Evolutionary conservation across 2,113 vertebrate genomes (phyloP), one percentile per base, ranked within the genome.

Genomic region (Dipodomys spectabilis): DNA sequence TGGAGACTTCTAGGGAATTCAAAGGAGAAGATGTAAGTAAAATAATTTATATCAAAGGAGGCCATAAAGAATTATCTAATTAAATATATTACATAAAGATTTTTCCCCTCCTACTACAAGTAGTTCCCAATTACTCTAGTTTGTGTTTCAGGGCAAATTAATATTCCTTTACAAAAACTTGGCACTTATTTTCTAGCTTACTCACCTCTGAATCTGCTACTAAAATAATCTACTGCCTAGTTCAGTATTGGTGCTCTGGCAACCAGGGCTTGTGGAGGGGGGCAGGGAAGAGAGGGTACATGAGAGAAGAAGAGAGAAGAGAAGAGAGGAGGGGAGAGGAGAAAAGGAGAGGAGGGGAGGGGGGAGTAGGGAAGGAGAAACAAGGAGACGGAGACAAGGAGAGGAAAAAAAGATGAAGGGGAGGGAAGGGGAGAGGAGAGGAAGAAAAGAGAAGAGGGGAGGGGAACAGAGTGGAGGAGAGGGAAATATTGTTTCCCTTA

Each of bases 401-500:
- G 11, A 18, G 57, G 12, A 60, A 18, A 60, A 60, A 60, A 18
- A 60, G 18, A 18, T 11, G 18, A 60, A 18, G 9, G 57, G 18
- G 57, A 18, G 57, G 11, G 57, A 18, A 18, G 18, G 18, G 57
- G 57, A 60, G 57, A 60, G 18, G 57, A 60, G 18, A 60, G 57
- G 3, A 60, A 18, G 57, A 60, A 60, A 18, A 18, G 18, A 60
- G 57, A 60, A 60, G 18, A 60, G 9, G 12, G 6, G 23, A 92
- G 39, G 39, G 39, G 39, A 39, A 39, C 5, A 39, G 39, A 39
- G 39, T 39, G 5, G 39, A 39, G 39, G 39, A 39, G 22, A 87
- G 89, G 91, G 23, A 10, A 80, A 82, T 7, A 8, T 83, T 57
- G 81, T 72, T 75, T 94, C 83, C 71, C 20, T 82, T 93, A 84